phyloP scores from a whole-genome alignment of 2,113 vertebrate genomes.

The Bettongia penicillata region DNA sequence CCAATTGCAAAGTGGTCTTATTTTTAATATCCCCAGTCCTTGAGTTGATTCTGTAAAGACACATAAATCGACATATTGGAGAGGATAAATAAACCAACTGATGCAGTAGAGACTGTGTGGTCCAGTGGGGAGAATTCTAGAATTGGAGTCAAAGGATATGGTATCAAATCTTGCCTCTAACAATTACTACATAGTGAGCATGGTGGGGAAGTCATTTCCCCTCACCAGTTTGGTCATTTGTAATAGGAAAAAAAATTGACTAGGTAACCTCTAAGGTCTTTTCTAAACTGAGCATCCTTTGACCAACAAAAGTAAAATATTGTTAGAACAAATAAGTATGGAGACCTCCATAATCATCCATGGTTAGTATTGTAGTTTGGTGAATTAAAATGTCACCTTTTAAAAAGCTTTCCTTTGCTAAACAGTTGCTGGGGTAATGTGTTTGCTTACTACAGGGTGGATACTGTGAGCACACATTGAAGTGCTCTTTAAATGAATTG shows the following conservation, averaged over 20 bases:
- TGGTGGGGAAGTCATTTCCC: neutral
- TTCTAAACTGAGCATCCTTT: neutral
- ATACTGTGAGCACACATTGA: neutral
- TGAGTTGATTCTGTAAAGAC: neutral
- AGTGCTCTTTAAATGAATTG: neutral
- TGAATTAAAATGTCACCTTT: neutral
- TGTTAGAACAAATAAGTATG: neutral
- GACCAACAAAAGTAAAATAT: neutral
- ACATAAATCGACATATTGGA: neutral
- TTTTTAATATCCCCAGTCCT: neutral
- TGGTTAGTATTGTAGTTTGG: neutral
- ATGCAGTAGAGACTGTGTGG: neutral
- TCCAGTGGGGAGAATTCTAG: neutral
- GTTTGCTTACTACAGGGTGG: neutral
- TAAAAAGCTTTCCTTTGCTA: neutral
- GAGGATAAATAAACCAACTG: neutral
- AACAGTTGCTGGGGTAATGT: neutral
- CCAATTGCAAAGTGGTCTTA: neutral
- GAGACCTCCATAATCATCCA: neutral
- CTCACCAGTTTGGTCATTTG: neutral
- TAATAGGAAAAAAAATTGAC: neutral
- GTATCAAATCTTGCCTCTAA: neutral
- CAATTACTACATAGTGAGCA: neutral
- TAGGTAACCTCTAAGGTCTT: neutral
- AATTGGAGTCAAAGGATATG: neutral